Evolutionary conservation across 2,797 vertebrate genomes (phyloP), one percentile per base, ranked within the genome.

Genomic region (Neosalanx taihuensis): DNA sequence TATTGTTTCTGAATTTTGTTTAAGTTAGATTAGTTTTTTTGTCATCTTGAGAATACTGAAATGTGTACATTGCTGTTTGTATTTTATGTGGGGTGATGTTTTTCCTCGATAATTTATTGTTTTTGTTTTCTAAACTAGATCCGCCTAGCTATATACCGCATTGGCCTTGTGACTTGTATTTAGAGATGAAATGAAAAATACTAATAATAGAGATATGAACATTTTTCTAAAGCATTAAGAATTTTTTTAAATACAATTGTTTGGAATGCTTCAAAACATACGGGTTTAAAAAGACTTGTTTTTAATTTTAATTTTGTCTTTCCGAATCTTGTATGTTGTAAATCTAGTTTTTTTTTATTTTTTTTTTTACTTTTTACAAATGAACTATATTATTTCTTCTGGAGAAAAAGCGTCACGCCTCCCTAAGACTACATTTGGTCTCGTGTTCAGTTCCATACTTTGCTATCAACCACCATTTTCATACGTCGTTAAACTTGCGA

Each of bases 191-290:
- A 93, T 85, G 79, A 90, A 90, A 88, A 93, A 91, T 92, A 93
- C 91, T 93, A 93, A 92, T 92, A 91, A 92, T 91, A 93, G 89
- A 94, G 92, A 89, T 90, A 93, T 92, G 90, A 91, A 91, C 87
- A 87, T 92, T 93, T 93, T 93, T 94, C 90, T 92, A 94, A 93
- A 92, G 92, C 93, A 94, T 94, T 93, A 94, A 93, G 89, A 91
- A 89, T 92, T 89, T 46, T 85, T 84, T 87, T 86, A 84, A 80
- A 79, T 80, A 91, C 86, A 91, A 83, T 88, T 89, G 90, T 93
- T 93, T 91, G 90, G 88, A 92, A 91, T 89, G 90, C 88, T 92
- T 93, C 90, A 90, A 92, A 92, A 92, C 85, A 93, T 94, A 94
- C 93, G 93, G 93, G 93, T 94, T 94, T 89, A 80, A 88, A 89